phyloP scores from a whole-genome alignment of 37 sponge, comb jelly and placozoan species.

The Chondrilla cf. caribensis region DNA sequence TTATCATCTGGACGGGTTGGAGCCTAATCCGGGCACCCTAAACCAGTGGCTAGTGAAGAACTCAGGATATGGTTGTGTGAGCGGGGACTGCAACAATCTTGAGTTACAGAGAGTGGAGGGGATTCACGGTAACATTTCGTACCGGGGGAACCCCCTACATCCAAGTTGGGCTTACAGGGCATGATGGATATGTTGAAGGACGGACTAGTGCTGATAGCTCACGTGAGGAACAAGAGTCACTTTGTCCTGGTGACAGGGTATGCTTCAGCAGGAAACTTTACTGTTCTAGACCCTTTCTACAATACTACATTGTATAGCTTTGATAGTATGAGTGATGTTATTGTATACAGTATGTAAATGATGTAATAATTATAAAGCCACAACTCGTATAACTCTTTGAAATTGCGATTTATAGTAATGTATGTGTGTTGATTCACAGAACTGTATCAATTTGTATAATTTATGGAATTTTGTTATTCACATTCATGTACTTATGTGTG shows the following conservation, averaged over 20 bases:
- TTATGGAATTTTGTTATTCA: no score
- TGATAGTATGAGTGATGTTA: slow-evolving; percentile 3
- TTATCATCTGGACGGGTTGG: neutral
- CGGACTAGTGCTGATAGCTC: slow-evolving; percentile 6
- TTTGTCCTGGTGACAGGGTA: slow-evolving; percentile 35
- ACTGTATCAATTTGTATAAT: neutral
- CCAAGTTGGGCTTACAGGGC: neutral
- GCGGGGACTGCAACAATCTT: slow-evolving; percentile 27
- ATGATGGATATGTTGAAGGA: neutral
- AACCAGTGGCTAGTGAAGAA: slow-evolving; percentile 35
- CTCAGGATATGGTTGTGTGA: slow-evolving; percentile 10
- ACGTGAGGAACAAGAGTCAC: slow-evolving; percentile 33
- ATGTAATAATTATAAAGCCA: neutral
- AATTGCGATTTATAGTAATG: neutral
- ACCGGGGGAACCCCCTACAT: neutral
- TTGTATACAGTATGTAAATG: slow-evolving; percentile 2
- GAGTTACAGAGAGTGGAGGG: neutral
- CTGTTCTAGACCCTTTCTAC: slow-evolving; percentile 13
- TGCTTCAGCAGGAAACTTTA: neutral
- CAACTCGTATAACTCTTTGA: neutral
- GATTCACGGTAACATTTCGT: neutral
- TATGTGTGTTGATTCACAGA: neutral
- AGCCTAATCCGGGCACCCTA: slow-evolving; percentile 13
- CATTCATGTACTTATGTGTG: no score
- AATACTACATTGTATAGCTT: neutral